A percentile compares a stretch with the other conserved stretches of the same genome.
Evolutionary conservation across 1,140 invertebrate genomes (phyloP).

Genomic region (Lycorma delicatula): DNA sequence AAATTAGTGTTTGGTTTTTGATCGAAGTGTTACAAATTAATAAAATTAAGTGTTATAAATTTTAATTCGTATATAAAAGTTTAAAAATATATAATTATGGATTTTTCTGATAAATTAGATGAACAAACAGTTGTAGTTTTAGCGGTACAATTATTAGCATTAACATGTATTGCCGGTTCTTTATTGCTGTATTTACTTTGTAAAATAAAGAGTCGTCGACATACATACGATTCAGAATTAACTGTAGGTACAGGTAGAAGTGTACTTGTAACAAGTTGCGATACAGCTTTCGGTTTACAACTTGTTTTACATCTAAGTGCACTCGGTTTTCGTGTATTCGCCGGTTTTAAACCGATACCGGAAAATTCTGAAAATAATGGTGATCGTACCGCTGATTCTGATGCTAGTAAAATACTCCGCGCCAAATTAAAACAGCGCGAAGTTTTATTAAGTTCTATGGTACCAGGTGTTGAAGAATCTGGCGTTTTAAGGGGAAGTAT

Average conservation of each 20-base stretch:
- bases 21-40: no score
- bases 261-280: conserved; percentile 66
- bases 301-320: conserved; percentile 56
- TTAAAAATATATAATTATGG: no score
- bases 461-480: conserved; percentile 1
- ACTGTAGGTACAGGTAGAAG: conserved; percentile 30
- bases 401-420: conserved; percentile 51
- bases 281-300: conserved; percentile 64
- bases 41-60: no score
- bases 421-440: conserved; percentile 44
- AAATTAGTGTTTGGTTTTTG: no score
- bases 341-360: conserved; percentile 46
- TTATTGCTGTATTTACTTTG: conserved; percentile 62
- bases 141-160: conserved; percentile 63
- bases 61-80: no score
- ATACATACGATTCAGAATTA: conserved; percentile 16
- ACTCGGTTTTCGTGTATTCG: conserved; percentile 64
- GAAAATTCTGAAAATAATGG: conserved; percentile 42
- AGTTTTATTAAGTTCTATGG: conserved; percentile 21
- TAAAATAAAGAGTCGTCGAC: conserved; percentile 47
- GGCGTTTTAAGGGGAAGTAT: conserved; percentile 39
- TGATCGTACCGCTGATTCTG: conserved; percentile 26
- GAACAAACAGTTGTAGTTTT: conserved; percentile 64
- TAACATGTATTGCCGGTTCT: conserved; percentile 68
- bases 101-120: no score